A percentile compares a stretch with the other conserved stretches of the same genome.
Conservation (phyloP, 2,113 vertebrate genomes). For the Etia nguti region DNA sequence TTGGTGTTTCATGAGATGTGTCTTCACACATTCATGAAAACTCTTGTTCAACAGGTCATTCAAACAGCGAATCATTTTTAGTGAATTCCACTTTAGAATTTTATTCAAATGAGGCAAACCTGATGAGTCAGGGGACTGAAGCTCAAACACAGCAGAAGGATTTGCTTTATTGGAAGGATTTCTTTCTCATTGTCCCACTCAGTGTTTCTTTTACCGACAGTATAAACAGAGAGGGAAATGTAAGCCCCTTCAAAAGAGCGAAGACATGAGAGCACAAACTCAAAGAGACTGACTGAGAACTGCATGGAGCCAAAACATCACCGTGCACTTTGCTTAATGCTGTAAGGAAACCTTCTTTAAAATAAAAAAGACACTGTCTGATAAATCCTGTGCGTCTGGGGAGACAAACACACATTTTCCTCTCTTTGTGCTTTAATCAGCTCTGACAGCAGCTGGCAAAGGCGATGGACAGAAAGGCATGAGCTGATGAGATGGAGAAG, state of each 20-base stretch:
- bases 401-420: neutral
- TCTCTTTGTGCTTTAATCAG: neutral
- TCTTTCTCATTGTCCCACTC: neutral
- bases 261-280: neutral
- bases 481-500: constrained; percentile 5
- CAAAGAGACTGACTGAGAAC: neutral
- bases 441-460: constrained; percentile 7
- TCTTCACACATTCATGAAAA: neutral
- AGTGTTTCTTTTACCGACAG: neutral
- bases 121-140: neutral
- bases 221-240: neutral
- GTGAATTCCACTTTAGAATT: neutral
- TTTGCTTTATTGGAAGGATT: neutral
- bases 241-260: neutral
- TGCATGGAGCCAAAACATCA: neutral
- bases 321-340: neutral
- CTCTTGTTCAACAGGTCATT: neutral
- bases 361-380: neutral
- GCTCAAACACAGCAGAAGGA: neutral
- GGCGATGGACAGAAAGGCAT: neutral
- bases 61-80: neutral
- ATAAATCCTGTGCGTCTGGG: neutral
- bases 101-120: neutral
- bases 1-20: neutral
- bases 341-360: neutral